Percentiles rank a stretch among this genome's conserved stretches.
phyloP scores from a whole-genome alignment of 2,888 invertebrate species.

The Phyllotreta cruciferae region DNA sequence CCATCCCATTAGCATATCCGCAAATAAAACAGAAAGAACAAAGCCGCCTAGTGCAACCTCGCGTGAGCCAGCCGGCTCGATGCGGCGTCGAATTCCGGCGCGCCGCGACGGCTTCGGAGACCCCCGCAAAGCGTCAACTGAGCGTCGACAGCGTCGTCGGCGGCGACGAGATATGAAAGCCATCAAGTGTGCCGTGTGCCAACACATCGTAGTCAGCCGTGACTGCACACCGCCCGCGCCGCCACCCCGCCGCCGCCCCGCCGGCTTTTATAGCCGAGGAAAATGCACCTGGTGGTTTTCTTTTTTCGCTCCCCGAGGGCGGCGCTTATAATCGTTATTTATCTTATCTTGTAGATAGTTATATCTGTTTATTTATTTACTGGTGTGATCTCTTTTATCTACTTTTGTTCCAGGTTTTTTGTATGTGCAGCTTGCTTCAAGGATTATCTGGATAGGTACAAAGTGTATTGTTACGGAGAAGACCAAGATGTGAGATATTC shows the following conservation, averaged over 20 bases:
- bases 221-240: constrained; percentile 26
- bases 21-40: no score
- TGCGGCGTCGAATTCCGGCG: not conserved
- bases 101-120: constrained; percentile 8
- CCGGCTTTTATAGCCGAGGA: constrained; percentile 10
- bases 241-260: constrained; percentile 15
- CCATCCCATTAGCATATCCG: no score
- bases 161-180: constrained; percentile 31
- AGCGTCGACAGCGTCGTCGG: constrained; percentile 21
- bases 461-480: no score
- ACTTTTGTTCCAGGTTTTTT: no score
- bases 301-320: not conserved
- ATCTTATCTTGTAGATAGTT: no score
- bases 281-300: constrained; percentile 11
- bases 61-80: not conserved
- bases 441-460: no score
- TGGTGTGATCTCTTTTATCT: no score
- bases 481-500: no score
- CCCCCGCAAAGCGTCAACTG: constrained; percentile 25
- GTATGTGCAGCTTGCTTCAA: no score
- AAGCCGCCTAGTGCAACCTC: no score
- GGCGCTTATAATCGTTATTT: no score
- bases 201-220: constrained; percentile 35
- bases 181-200: constrained; percentile 36
- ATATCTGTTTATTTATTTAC: no score